phyloP scores from a whole-genome alignment of 2,797 vertebrate genomes.

The Huso huso region DNA sequence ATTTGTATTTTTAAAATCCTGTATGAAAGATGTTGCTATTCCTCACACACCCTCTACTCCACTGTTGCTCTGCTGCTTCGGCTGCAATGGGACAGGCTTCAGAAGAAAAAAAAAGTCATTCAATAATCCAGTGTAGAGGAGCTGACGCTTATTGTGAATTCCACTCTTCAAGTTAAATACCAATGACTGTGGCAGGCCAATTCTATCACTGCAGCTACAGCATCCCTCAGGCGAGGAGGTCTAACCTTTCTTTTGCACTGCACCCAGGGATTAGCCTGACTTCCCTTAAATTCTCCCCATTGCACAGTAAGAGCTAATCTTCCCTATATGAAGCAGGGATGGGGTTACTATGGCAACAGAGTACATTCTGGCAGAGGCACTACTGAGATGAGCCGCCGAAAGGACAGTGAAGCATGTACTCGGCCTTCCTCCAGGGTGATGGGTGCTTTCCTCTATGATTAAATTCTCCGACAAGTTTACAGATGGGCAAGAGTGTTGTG shows the following conservation, averaged over 20 bases:
- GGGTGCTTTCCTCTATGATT: constrained; percentile 54
- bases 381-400: constrained; percentile 63
- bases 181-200: constrained; percentile 62
- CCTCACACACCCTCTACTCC: no score
- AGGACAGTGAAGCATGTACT: constrained; percentile 58
- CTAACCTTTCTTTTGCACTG: constrained; percentile 69
- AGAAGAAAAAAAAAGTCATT: constrained; percentile 51
- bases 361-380: constrained; percentile 71
- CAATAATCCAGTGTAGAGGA: constrained; percentile 50
- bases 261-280: constrained; percentile 73
- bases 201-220: constrained; percentile 60
- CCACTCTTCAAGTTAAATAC: constrained; percentile 64
- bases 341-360: constrained; percentile 72
- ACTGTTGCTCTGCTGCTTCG: constrained; percentile 25
- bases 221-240: constrained; percentile 64
- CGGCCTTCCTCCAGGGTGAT: constrained; percentile 53
- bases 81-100: constrained; percentile 55
- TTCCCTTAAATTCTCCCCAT: constrained; percentile 72
- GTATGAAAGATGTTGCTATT: no score
- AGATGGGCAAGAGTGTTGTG: constrained; percentile 37
- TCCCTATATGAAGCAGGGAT: constrained; percentile 70
- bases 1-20: no score
- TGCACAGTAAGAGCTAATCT: constrained; percentile 75
- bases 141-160: constrained; percentile 65
- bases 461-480: constrained; percentile 54